These are phyloP conservation scores for Neria commutata DNA, from an alignment of 2,888 invertebrate genomes.

Conservation along the genomic window DNA sequence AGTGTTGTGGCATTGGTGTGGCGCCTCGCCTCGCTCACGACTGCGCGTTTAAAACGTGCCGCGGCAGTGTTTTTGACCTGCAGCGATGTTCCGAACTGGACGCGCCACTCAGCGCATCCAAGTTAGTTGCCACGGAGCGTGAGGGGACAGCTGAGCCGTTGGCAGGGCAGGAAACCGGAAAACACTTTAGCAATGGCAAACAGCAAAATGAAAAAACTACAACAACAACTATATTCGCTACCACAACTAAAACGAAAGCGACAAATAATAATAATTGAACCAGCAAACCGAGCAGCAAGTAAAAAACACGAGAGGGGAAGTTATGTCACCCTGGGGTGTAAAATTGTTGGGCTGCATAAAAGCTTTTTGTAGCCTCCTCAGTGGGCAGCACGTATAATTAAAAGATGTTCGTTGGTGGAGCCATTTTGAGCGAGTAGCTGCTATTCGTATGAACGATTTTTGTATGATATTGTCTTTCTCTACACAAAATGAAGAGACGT, in stretches of 20 bases:
- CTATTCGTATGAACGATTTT: no score
- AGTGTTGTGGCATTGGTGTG: background rate
- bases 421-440: no score
- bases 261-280: constrained; percentile 12
- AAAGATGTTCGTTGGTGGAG: no score
- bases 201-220: background rate
- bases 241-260: background rate
- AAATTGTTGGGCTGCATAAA: background rate
- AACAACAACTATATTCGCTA: background rate
- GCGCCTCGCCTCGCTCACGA: background rate
- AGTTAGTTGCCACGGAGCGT: no score
- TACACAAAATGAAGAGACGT: no score
- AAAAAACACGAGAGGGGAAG: background rate
- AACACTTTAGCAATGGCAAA: background rate
- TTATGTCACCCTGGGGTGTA: constrained; percentile 6
- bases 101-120: no score
- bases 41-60: background rate
- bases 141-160: no score
- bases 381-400: no score
- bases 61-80: background rate
- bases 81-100: background rate
- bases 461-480: no score
- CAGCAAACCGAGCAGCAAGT: background rate
- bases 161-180: background rate
- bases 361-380: no score